Evolutionary conservation across 1,140 invertebrate species (phyloP).

Genomic region (Orchesella cincta): DNA sequence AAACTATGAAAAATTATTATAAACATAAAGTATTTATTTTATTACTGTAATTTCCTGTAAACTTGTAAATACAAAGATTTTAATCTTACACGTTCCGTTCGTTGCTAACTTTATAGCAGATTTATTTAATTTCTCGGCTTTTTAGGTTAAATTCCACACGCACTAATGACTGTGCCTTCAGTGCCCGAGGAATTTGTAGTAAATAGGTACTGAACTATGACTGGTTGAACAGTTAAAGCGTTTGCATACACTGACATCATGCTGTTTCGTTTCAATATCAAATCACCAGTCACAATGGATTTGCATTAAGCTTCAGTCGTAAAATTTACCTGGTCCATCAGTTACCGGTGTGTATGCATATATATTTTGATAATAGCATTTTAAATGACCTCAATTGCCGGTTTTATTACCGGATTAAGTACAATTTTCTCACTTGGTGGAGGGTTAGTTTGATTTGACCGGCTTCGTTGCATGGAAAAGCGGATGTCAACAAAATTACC

Average conservation of each 20-base stretch:
- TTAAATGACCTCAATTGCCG: too few species aligned
- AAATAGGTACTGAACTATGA: slow-evolving; percentile 66
- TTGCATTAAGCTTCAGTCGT: too few species aligned
- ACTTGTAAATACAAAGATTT: background rate
- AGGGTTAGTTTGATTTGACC: too few species aligned
- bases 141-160: slow-evolving; percentile 82
- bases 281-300: too few species aligned
- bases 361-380: too few species aligned
- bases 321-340: too few species aligned
- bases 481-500: too few species aligned
- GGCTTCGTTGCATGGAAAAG: too few species aligned
- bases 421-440: too few species aligned
- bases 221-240: slow-evolving; percentile 57
- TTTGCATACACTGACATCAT: slow-evolving; percentile 55
- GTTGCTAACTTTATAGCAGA: too few species aligned
- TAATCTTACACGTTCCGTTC: background rate
- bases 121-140: slow-evolving; percentile 61
- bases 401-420: too few species aligned
- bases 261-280: slow-evolving; percentile 84
- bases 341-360: too few species aligned
- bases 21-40: background rate
- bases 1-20: background rate
- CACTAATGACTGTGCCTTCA: slow-evolving; percentile 82
- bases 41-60: background rate
- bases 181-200: slow-evolving; percentile 77